Percentiles rank a stretch among this genome's conserved stretches.
These are phyloP conservation scores for Mantis religiosa DNA, from an alignment of 2,888 invertebrate genomes.

Conservation along the genomic window DNA sequence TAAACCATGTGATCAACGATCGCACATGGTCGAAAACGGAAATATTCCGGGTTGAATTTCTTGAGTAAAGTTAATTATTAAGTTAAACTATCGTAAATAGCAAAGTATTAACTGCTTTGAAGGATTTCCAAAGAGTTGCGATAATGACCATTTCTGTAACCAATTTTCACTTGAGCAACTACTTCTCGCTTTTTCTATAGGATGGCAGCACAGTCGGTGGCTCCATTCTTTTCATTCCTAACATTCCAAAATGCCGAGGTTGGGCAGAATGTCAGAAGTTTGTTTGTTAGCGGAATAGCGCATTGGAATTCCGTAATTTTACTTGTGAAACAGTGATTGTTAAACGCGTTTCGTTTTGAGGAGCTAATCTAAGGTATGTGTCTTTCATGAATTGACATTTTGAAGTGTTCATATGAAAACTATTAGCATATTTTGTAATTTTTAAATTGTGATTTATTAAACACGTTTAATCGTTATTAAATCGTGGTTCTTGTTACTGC, in stretches of 20 bases:
- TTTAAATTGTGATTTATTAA: not conserved
- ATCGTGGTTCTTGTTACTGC: not conserved
- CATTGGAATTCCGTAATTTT: conserved; percentile 22
- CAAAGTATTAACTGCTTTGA: not conserved
- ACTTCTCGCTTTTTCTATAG: conserved; percentile 25
- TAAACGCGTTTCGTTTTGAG: not conserved
- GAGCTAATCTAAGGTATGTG: not conserved
- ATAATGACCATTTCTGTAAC: not conserved
- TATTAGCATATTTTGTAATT: conserved; percentile 37
- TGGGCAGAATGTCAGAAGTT: conserved; percentile 33
- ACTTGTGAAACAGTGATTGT: conserved; percentile 4
- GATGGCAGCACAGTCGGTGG: conserved; percentile 26
- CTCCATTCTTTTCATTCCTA: conserved; percentile 35
- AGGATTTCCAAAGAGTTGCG: not conserved
- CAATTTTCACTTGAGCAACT: not conserved
- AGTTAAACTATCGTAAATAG: not conserved
- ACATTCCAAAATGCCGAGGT: conserved; percentile 35
- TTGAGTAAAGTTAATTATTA: not conserved
- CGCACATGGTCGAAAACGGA: not conserved
- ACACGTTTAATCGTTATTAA: not conserved
- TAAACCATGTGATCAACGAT: not conserved
- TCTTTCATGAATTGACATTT: not conserved
- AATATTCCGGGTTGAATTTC: not conserved
- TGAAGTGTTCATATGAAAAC: conserved; percentile 33
- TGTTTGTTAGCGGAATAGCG: conserved; percentile 26